These are phyloP conservation scores for Paramormyrops kingsleyae DNA, from an alignment of 2,113 vertebrate species.

Conservation along the genomic window DNA sequence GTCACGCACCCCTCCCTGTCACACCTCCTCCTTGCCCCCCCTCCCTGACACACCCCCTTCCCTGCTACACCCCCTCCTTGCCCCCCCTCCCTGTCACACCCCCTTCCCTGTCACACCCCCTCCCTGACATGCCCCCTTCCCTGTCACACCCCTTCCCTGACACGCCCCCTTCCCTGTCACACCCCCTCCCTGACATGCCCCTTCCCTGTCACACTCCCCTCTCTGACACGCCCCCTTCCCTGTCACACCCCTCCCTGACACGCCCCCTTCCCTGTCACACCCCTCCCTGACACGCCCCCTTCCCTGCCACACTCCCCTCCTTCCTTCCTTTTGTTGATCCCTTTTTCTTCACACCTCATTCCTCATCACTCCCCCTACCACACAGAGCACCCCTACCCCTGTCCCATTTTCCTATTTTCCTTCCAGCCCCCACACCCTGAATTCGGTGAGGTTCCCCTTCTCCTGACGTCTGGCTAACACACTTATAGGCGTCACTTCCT, in stretches of 20 bases:
- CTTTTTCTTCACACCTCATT: neutral
- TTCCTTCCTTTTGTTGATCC: neutral
- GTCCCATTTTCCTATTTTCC: neutral
- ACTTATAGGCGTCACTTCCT: neutral
- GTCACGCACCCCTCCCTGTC: no score
- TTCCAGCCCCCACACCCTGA: neutral
- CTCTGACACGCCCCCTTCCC: neutral
- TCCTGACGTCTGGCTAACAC: neutral
- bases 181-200: no score
- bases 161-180: no score
- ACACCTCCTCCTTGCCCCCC: no score
- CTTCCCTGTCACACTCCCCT: neutral
- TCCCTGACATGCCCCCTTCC: neutral
- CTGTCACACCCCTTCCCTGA: no score
- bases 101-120: neutral
- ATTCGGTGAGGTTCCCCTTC: conserved; percentile 19
- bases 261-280: neutral
- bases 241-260: neutral
- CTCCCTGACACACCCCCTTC: no score
- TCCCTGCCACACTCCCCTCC: neutral
- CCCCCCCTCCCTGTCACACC: neutral
- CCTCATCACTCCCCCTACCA: neutral
- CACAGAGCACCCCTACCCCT: neutral
- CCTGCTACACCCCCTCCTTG: no score
- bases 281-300: neutral